Percentiles rank a stretch among this genome's conserved stretches.
Conservation (phyloP, 2,113 vertebrate species). For the Spea bombifrons region DNA sequence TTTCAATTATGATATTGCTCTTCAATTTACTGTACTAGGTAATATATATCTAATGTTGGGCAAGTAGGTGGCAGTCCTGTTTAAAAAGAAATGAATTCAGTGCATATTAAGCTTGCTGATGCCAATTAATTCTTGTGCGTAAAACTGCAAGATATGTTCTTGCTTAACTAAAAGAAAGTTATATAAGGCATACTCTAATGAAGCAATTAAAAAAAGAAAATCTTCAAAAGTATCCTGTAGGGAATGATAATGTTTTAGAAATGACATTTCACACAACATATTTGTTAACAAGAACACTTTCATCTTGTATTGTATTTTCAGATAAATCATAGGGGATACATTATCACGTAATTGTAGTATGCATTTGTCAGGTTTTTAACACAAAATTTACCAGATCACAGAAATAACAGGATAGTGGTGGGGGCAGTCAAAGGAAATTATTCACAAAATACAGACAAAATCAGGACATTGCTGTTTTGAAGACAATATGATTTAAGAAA, state of each 20-base stretch:
- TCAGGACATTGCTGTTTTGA: too few species aligned
- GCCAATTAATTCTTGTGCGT: slow-evolving; percentile 7
- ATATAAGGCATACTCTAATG: slow-evolving; percentile 5
- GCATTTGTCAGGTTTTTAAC: not conserved
- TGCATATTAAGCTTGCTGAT: not conserved
- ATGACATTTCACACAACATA: slow-evolving; percentile 10
- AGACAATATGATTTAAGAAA: not conserved
- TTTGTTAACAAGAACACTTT: slow-evolving; percentile 23
- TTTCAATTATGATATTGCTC: too few species aligned
- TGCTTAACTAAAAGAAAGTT: slow-evolving; percentile 8
- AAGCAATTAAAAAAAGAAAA: slow-evolving; percentile 19
- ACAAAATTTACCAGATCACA: not conserved
- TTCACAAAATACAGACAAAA: too few species aligned
- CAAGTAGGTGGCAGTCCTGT: not conserved
- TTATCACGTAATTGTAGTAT: slow-evolving; percentile 3
- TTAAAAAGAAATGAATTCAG: not conserved
- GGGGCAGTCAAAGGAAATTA: too few species aligned
- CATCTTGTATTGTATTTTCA: not conserved
- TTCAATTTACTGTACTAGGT: not conserved
- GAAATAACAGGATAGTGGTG: not conserved
- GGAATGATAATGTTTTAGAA: slow-evolving; percentile 15
- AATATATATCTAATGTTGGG: not conserved
- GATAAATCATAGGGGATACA: slow-evolving; percentile 14
- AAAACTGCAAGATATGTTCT: not conserved
- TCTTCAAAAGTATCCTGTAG: slow-evolving; percentile 3